phyloP scores from a whole-genome alignment of 2,113 vertebrate genomes.

The Phrynocephalus versicolor region DNA sequence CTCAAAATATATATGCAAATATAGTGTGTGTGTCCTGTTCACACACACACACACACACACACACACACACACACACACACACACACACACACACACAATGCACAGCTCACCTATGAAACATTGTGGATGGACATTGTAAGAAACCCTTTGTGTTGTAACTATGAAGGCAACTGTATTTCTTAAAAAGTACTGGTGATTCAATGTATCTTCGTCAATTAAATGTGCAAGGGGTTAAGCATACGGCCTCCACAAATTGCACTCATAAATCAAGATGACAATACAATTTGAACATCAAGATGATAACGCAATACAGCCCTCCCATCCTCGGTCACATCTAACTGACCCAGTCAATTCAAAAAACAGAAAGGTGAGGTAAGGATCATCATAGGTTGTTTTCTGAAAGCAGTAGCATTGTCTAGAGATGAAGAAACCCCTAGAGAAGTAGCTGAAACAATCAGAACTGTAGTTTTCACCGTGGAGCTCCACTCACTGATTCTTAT shows the following conservation, averaged over 20 bases:
- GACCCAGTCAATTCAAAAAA: neutral
- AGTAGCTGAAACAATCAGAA: neutral
- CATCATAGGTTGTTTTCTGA: neutral
- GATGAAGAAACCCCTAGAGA: neutral
- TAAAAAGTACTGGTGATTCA: neutral
- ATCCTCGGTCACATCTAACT: conserved; percentile 5
- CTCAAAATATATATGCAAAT: too few species aligned
- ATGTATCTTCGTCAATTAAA: conserved; percentile 25
- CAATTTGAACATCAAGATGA: conserved; percentile 13
- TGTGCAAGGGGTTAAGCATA: conserved; percentile 1
- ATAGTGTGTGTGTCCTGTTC: too few species aligned
- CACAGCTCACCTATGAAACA: neutral
- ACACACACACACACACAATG: neutral
- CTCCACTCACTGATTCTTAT: too few species aligned
- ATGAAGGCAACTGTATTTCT: neutral
- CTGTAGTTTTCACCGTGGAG: neutral
- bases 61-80: neutral
- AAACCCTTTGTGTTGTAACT: neutral
- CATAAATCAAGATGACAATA: conserved; percentile 30
- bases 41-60: too few species aligned
- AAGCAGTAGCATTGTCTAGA: neutral
- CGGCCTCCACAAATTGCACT: conserved; percentile 15
- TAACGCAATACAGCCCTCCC: neutral
- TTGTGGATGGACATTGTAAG: neutral
- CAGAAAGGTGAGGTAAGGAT: too few species aligned